Conservation (phyloP, 2,797 vertebrate species). For the Epinephelus coioides region DNA sequence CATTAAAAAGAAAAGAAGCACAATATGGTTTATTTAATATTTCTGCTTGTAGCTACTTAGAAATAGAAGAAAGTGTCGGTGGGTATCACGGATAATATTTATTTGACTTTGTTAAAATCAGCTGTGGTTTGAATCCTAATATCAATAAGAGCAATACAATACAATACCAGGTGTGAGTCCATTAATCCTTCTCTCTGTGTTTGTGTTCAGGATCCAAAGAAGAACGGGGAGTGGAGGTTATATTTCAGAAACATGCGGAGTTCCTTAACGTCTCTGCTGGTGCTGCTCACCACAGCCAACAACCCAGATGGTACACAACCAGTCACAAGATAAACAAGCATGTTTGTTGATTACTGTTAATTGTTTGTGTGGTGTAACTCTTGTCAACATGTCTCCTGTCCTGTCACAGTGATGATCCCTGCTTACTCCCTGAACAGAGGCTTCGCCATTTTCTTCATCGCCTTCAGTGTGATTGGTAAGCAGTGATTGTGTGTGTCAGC, state of each 20-base stretch:
- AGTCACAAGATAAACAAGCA: background rate
- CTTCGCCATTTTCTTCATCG: constrained; percentile 93
- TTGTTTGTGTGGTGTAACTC: background rate
- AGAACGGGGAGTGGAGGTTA: constrained; percentile 89
- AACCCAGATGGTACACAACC: constrained; percentile 92
- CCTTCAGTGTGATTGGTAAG: constrained; percentile 95
- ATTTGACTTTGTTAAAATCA: background rate
- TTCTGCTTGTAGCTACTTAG: background rate
- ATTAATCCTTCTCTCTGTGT: background rate
- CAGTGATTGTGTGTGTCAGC: background rate
- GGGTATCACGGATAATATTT: background rate
- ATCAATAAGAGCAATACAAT: background rate
- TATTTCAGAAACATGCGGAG: constrained; percentile 91
- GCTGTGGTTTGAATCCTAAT: background rate
- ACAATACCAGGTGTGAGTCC: too few species aligned
- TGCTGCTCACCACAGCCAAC: constrained; percentile 96
- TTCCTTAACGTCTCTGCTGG: constrained; percentile 92
- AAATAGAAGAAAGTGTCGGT: background rate
- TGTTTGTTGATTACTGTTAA: background rate
- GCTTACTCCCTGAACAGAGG: constrained; percentile 92
- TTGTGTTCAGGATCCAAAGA: constrained; percentile 85
- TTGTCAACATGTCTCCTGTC: background rate
- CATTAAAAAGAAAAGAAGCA: background rate
- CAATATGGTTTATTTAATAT: background rate
- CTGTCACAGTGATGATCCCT: constrained; percentile 92